phyloP scores from a whole-genome alignment of 2,113 vertebrate species.

The Poeciliopsis turrubarensis region DNA sequence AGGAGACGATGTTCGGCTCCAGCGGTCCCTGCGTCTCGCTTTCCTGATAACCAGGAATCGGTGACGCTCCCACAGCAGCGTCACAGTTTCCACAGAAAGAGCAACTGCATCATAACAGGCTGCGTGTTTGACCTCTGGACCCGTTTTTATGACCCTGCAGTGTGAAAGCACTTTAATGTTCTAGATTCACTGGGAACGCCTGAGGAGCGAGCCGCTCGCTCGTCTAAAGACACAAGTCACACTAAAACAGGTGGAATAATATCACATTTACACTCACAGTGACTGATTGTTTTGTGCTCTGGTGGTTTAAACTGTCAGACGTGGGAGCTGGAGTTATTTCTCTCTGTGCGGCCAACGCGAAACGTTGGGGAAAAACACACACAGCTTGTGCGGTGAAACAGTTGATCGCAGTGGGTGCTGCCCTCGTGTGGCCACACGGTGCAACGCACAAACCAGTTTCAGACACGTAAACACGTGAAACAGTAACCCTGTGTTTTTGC shows the following conservation, averaged over 20 bases:
- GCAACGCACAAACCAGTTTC: background rate
- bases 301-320: background rate
- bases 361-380: background rate
- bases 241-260: background rate
- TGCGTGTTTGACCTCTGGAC: slow-evolving; percentile 19
- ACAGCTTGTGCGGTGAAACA: background rate
- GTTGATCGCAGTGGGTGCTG: background rate
- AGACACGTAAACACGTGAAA: background rate
- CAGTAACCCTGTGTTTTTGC: background rate
- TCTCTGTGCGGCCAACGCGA: background rate
- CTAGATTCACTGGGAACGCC: background rate
- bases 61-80: too few relatives aligned
- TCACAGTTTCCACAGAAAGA: background rate
- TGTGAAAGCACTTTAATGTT: background rate
- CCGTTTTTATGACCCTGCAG: background rate
- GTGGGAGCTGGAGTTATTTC: background rate
- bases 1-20: background rate
- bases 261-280: background rate
- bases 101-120: background rate
- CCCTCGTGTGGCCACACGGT: slow-evolving; percentile 2
- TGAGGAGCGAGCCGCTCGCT: background rate
- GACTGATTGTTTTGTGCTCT: background rate
- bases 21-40: background rate
- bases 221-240: background rate
- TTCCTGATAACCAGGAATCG: background rate